These are phyloP conservation scores for Cryptocheilus praepositus DNA, from an alignment of 2,888 invertebrate species.

Conservation along the genomic window DNA sequence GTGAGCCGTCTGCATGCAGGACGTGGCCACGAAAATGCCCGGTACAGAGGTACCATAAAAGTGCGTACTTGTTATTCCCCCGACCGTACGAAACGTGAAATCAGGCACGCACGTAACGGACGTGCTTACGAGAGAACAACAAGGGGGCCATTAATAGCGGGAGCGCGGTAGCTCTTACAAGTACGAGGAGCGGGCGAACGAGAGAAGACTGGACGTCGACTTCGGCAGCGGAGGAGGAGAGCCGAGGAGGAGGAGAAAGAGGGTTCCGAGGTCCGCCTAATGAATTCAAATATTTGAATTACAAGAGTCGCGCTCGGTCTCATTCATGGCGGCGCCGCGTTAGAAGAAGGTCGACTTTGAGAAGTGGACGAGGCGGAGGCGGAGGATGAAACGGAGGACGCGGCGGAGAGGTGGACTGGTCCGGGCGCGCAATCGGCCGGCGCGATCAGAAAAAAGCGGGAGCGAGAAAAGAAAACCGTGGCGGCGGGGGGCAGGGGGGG, in stretches of 20 bases:
- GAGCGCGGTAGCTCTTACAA: slow-evolving; percentile 31
- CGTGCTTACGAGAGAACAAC: slow-evolving; percentile 48
- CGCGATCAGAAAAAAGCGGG: slow-evolving; percentile 62
- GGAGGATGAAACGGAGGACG: slow-evolving; percentile 25
- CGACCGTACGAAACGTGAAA: slow-evolving; percentile 45
- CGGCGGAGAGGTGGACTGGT: slow-evolving; percentile 36
- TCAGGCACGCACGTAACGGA: slow-evolving; percentile 52
- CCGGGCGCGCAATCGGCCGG: slow-evolving; percentile 58
- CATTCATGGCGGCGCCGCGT: slow-evolving; percentile 58
- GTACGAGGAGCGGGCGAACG: slow-evolving; percentile 16
- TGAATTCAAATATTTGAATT: slow-evolving; percentile 68
- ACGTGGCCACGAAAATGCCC: slow-evolving; percentile 21
- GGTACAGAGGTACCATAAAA: slow-evolving; percentile 49
- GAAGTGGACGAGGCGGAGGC: slow-evolving; percentile 21
- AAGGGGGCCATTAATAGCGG: slow-evolving; percentile 47
- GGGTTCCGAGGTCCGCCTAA: slow-evolving; percentile 43
- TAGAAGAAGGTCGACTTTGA: slow-evolving; percentile 45
- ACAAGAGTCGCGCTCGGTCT: slow-evolving; percentile 56
- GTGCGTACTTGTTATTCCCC: slow-evolving; percentile 54
- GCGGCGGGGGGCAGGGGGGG: slow-evolving; percentile 14
- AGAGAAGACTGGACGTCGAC: slow-evolving; percentile 5
- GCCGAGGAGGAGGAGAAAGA: slow-evolving; percentile 5
- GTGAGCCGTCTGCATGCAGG: slow-evolving; percentile 17
- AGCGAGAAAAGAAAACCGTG: slow-evolving; percentile 52
- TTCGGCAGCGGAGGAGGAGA: background rate